Evolutionary conservation across 2,888 invertebrate species (phyloP).

Genomic region (Hofmannophila pseudospretella): DNA sequence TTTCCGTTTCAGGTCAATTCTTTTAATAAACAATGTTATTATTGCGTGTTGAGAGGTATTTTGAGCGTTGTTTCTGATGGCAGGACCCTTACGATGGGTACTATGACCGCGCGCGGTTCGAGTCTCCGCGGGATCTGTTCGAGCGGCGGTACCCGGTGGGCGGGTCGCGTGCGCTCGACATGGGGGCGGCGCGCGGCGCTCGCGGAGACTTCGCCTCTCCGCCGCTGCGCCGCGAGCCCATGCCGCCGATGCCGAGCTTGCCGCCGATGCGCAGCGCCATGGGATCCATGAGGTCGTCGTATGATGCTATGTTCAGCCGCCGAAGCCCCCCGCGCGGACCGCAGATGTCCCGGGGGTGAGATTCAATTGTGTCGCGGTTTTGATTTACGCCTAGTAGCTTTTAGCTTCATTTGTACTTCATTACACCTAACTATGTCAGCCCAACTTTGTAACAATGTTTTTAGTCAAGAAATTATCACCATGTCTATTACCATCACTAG

Average conservation of each 20-base stretch:
- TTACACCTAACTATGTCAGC: no score
- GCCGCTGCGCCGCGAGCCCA: constrained; percentile 86
- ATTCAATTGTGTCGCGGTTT: constrained; percentile 15
- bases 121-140: constrained; percentile 87
- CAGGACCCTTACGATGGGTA: constrained; percentile 87
- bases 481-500: no score
- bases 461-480: no score
- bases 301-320: constrained; percentile 90
- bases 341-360: constrained; percentile 74
- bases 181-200: constrained; percentile 72
- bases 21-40: neutral
- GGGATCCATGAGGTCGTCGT: constrained; percentile 83
- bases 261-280: constrained; percentile 78
- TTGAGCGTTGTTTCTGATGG: constrained; percentile 11
- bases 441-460: no score
- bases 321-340: constrained; percentile 84
- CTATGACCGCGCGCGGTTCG: constrained; percentile 87
- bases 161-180: constrained; percentile 71
- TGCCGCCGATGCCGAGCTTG: constrained; percentile 88
- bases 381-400: neutral
- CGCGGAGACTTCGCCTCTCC: constrained; percentile 85
- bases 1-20: no score
- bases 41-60: neutral
- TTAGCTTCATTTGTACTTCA: no score
- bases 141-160: constrained; percentile 87